Evolutionary conservation across 2,888 invertebrate species (phyloP).

Genomic region (Acanthosepion esculentum): DNA sequence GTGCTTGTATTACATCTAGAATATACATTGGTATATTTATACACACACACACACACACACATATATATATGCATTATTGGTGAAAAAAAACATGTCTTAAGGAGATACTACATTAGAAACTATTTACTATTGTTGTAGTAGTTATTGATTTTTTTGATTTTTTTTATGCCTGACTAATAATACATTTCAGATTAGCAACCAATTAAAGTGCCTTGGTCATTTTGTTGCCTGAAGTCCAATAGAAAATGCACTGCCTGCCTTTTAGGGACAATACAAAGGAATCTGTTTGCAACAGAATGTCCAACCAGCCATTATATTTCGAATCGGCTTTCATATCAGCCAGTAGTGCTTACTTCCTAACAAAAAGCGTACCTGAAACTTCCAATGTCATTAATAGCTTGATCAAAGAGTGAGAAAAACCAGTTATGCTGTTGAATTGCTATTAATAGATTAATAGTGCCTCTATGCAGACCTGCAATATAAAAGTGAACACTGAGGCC

Average conservation of each 20-base stretch:
- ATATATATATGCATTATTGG: too few species aligned
- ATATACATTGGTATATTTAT: too few species aligned
- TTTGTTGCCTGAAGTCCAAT: neutral
- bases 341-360: conserved; percentile 6
- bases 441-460: too few species aligned
- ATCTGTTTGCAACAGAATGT: neutral
- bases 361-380: neutral
- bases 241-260: neutral
- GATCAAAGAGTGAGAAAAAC: neutral
- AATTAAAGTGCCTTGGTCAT: neutral
- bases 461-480: too few species aligned
- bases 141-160: neutral
- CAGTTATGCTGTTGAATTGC: too few species aligned
- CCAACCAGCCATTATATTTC: neutral
- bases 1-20: too few species aligned
- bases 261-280: neutral
- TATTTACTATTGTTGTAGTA: neutral
- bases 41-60: too few species aligned
- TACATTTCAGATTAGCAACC: neutral
- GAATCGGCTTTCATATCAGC: neutral
- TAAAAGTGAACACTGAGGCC: too few species aligned
- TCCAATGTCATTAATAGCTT: neutral
- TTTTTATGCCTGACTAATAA: neutral
- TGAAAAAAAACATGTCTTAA: too few species aligned
- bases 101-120: neutral